Conservation (phyloP, 2,113 vertebrate genomes). For the Rhagologus leucostigma region DNA sequence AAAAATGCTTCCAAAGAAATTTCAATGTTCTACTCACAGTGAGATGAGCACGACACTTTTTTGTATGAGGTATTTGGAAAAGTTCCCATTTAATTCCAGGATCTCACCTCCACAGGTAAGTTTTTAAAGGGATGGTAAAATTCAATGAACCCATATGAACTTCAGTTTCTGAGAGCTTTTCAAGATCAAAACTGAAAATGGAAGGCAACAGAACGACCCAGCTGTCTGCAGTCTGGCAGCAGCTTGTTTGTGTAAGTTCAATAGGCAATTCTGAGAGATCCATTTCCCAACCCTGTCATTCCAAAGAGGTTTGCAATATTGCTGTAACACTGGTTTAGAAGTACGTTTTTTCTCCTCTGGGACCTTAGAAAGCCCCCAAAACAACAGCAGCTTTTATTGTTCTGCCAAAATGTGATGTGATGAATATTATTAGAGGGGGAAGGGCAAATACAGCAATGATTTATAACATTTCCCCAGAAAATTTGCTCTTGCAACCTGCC, state of each 20-base stretch:
- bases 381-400: slow-evolving; percentile 12
- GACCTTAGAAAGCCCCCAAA: background rate
- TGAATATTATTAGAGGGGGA: background rate
- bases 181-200: background rate
- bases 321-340: background rate
- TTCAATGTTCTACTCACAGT: background rate
- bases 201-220: background rate
- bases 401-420: slow-evolving; percentile 21
- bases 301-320: slow-evolving; percentile 16
- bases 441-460: slow-evolving; percentile 17
- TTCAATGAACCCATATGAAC: background rate
- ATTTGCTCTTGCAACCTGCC: slow-evolving; percentile 37
- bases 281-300: background rate
- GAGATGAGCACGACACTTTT: background rate
- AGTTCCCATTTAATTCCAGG: background rate
- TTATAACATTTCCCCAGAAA: slow-evolving; percentile 9
- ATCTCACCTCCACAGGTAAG: background rate
- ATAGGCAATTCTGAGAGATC: background rate
- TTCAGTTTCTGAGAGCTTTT: background rate
- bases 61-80: background rate
- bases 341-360: background rate
- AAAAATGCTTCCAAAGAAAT: background rate
- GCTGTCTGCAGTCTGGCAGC: background rate
- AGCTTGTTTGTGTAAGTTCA: background rate
- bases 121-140: background rate